Evolutionary conservation across 2,113 vertebrate species (phyloP).

Genomic region (Paradoxurus hermaphroditus): DNA sequence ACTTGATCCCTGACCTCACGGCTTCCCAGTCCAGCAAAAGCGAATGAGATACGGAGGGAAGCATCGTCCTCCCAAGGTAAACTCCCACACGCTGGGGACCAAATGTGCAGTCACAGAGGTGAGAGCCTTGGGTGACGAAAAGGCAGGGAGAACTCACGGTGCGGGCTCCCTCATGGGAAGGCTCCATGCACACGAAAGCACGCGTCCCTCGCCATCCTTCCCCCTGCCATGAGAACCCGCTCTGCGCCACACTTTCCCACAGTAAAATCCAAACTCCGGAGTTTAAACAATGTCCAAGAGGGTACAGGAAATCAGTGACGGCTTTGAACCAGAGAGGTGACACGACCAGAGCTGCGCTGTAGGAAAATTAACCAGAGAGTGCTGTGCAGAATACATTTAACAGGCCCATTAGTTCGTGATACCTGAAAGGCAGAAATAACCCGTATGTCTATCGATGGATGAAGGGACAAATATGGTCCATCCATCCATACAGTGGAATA

Average conservation of each 20-base stretch:
- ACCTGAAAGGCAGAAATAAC: background rate
- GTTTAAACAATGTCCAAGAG: background rate
- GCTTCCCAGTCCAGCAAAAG: background rate
- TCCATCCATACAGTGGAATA: background rate
- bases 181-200: background rate
- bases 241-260: background rate
- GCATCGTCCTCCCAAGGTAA: background rate
- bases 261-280: background rate
- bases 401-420: background rate
- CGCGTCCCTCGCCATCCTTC: background rate
- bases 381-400: background rate
- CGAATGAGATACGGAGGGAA: background rate
- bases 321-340: background rate
- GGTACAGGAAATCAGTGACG: background rate
- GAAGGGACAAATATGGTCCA: background rate
- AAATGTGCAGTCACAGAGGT: background rate
- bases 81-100: background rate
- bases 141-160: background rate
- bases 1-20: background rate
- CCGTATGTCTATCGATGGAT: background rate
- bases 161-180: background rate
- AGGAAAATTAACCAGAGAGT: background rate
- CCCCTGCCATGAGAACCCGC: background rate
- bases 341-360: background rate
- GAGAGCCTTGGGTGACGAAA: background rate